Evolutionary conservation across 2,797 vertebrate species (phyloP), one percentile per base, ranked within the genome.

Genomic region (Cirrhinus molitorella): DNA sequence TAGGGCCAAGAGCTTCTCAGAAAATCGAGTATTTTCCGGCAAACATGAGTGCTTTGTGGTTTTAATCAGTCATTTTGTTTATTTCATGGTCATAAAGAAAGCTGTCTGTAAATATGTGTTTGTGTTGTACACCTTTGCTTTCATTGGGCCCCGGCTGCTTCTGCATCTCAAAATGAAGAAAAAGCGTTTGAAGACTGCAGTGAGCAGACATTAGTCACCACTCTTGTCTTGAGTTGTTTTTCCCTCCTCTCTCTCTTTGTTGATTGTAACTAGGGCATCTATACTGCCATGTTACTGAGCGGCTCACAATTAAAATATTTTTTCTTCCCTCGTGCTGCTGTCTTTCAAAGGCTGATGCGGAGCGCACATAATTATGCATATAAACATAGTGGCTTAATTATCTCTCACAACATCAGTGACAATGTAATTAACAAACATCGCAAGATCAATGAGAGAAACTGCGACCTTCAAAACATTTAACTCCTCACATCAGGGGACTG

Each of bases 371-470:
- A 99, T 99, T 99, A 99, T 99, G 98, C 98, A 99, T 99, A 99
- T 99, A 99, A 99, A 99, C 98, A 99, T 98, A 99, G 98, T 97
- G 98, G 97, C 98, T 99, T 99, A 99, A 99, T 99, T 99, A 99
- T 99, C 98, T 98, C 97, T 97, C 97, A 97, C 97, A 98, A 99
- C 98, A 99, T 99, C 98, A 99, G 97, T 99, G 98, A 99, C 98
- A 99, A 98, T 98, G 98, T 99, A 99, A 99, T 99, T 99, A 99
- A 99, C 98, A 99, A 99, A 99, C 97, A 99, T 99, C 96, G 97
- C 97, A 97, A 99, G 98, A 99, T 99, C 98, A 99, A 99, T 99
- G 98, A 97, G 98, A 98, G 98, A 98, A 98, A 98, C 96, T 98
- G 96, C 97, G 98, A 99, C 98, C 98, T 99, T 99, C 98, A 99